A percentile compares a stretch with the other conserved stretches of the same genome.
Conservation (phyloP, 1,140 invertebrate genomes). For the Drosophila santomea region DNA sequence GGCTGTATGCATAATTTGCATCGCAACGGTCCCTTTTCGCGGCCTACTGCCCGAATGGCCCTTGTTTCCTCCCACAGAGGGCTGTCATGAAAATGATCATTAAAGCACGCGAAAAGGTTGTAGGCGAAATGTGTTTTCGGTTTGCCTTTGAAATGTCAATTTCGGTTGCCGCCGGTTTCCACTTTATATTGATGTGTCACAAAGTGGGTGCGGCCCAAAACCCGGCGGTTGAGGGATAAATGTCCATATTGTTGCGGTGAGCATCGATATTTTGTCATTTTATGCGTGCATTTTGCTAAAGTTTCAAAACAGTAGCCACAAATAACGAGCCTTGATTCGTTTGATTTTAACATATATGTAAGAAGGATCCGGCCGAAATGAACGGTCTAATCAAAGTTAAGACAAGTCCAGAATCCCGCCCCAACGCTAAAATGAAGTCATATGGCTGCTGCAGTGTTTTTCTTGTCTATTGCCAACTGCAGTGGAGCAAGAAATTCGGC, state of each 20-base stretch:
- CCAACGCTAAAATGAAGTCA: conserved; percentile 46
- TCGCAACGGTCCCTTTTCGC: background rate
- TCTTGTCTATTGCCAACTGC: conserved; percentile 21
- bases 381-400: conserved; percentile 2
- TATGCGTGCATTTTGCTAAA: conserved; percentile 7
- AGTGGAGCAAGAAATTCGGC: conserved; percentile 33
- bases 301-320: conserved; percentile 5
- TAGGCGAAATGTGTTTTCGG: conserved; percentile 70
- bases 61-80: background rate
- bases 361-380: background rate
- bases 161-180: conserved; percentile 42
- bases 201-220: background rate
- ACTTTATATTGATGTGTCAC: conserved; percentile 14
- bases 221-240: conserved; percentile 2
- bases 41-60: background rate
- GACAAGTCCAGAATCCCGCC: conserved; percentile 2
- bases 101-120: conserved; percentile 71
- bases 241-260: conserved; percentile 42
- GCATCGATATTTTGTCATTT: conserved; percentile 26
- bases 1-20: conserved; percentile 68
- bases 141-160: conserved; percentile 68
- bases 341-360: conserved; percentile 9
- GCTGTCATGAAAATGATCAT: conserved; percentile 61
- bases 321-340: conserved; percentile 27
- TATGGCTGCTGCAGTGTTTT: conserved; percentile 36